These are phyloP conservation scores for Urocitellus parryii DNA, from an alignment of 2,113 vertebrate genomes.

Conservation along the genomic window DNA sequence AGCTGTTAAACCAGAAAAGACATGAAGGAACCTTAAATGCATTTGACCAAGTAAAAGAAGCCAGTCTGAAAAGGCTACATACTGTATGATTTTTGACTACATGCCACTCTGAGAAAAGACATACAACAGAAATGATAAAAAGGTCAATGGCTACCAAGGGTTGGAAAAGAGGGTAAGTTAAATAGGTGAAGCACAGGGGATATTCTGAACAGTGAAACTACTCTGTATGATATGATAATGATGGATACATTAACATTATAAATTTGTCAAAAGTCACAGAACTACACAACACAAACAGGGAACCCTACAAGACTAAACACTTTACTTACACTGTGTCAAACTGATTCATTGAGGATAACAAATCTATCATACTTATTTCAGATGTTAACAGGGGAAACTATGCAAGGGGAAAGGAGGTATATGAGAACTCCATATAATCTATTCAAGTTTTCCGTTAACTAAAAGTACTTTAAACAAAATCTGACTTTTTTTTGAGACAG, in stretches of 20 bases:
- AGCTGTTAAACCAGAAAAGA: background rate
- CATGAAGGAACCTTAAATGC: background rate
- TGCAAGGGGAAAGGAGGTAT: rapidly evolving
- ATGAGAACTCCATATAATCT: background rate
- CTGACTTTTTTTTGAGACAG: too few relatives aligned
- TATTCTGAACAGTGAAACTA: background rate
- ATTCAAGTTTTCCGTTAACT: background rate
- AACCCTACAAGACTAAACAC: background rate
- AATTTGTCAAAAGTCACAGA: background rate
- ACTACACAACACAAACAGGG: background rate
- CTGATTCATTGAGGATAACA: background rate
- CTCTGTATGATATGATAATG: background rate
- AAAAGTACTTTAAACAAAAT: slow-evolving; percentile 45
- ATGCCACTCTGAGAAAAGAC: background rate
- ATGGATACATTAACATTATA: background rate
- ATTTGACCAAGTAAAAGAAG: background rate
- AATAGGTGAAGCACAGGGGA: background rate
- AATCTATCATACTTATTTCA: background rate
- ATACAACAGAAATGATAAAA: background rate
- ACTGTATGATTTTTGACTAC: background rate
- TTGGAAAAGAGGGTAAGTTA: rapidly evolving
- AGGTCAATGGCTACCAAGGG: background rate
- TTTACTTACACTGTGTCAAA: background rate
- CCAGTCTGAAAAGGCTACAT: background rate
- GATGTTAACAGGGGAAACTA: background rate